Evolutionary conservation across 1,140 invertebrate species (phyloP), one percentile per base, ranked within the genome.

Genomic region (Drosophila burlai): DNA sequence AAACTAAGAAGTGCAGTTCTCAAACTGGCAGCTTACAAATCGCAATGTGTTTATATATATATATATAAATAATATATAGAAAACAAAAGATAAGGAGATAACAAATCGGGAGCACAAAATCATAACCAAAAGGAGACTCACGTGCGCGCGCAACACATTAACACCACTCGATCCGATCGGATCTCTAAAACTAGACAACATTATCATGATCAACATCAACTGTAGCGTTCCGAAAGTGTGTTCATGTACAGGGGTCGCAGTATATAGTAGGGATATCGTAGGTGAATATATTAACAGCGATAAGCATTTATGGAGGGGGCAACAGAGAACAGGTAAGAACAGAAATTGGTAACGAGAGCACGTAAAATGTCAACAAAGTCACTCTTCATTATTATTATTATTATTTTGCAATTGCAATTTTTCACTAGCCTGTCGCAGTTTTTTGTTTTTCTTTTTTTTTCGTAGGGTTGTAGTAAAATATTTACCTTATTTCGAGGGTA

Each of bases 71-170:
- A 59, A 77, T 24, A 78, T 50, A 49, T 38, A 61, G 52, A 72
- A 63, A 80, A 57, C 26, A 63, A 63, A 65, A 50, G 62, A 65
- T 77, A 76, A 67, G 71, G 74, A 71, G 80, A 55, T 82, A 86
- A 82, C 69, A 85, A 81, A 86, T 79, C 57, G 68, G 83, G 83
- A 90, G 85, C 85, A 90, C 79, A 89, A 89, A 87, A 90, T 90
- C 85, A 90, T 74, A 79, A 91, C 64, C 86, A 85, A 85, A 87
- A 85, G 86, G 85, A 90, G 85, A 90, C 85, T 89, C 85, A 91
- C 85, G 84, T 89, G 85, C 82, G 85, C 81, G 85, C 86, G 76
- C 82, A 91, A 91, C 73, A 90, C 85, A 90, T 90, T 90, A 90
- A 90, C 81, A 90, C 86, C 85, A 90, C 85, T 85, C 86, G 57